These are phyloP conservation scores for Panorpa germanica DNA, from an alignment of 2,888 invertebrate species.

Conservation along the genomic window DNA sequence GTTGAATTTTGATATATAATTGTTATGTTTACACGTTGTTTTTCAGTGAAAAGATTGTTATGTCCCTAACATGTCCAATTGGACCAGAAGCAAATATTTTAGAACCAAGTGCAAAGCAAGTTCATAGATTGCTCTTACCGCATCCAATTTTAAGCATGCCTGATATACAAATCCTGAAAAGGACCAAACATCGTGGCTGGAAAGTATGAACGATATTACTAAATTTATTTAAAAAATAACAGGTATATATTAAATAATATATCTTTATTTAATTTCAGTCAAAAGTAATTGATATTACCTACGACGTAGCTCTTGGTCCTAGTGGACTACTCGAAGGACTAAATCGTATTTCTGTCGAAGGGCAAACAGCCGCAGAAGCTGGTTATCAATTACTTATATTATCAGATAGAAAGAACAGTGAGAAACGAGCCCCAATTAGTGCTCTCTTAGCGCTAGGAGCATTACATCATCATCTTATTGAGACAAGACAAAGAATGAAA, in stretches of 20 bases:
- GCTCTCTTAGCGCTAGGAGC: slow-evolving; percentile 77
- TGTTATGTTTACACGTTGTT: neutral
- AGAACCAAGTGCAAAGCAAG: slow-evolving; percentile 70
- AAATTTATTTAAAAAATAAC: neutral
- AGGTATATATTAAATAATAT: neutral
- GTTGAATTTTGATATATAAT: neutral
- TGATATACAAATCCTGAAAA: slow-evolving; percentile 75
- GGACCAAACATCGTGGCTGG: slow-evolving; percentile 75
- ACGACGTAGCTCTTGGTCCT: slow-evolving; percentile 54
- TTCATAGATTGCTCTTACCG: slow-evolving; percentile 75
- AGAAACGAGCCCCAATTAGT: slow-evolving; percentile 52
- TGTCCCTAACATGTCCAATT: slow-evolving; percentile 93
- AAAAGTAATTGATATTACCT: slow-evolving; percentile 77
- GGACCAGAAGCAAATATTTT: slow-evolving; percentile 93
- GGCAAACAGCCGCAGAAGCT: slow-evolving; percentile 54
- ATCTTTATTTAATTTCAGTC: slow-evolving; percentile 24
- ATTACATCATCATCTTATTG: slow-evolving; percentile 89
- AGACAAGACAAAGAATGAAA: slow-evolving; percentile 88
- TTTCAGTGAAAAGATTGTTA: slow-evolving; percentile 84
- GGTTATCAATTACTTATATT: slow-evolving; percentile 75
- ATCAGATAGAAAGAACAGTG: slow-evolving; percentile 55
- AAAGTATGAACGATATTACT: slow-evolving; percentile 28
- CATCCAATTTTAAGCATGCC: slow-evolving; percentile 87
- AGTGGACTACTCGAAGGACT: slow-evolving; percentile 63
- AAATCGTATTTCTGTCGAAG: slow-evolving; percentile 59